phyloP scores from a whole-genome alignment of 2,888 invertebrate genomes.

The Phasia obesa region DNA sequence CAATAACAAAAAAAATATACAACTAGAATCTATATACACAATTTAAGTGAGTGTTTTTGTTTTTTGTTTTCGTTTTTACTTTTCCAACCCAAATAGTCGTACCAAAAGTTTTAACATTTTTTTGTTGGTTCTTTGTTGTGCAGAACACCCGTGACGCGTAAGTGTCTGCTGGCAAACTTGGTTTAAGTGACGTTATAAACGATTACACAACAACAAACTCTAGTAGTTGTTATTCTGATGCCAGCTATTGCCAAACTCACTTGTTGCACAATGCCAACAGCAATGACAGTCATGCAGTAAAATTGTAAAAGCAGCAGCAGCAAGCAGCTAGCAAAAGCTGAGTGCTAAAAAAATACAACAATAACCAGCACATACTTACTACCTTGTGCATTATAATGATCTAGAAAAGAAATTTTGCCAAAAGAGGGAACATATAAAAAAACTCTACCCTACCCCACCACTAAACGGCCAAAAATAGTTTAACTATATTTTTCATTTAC shows the following conservation, averaged over 20 bases:
- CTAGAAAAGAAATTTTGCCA: conserved; percentile 75
- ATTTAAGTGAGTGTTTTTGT: conserved; percentile 21
- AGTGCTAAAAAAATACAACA: conserved; percentile 26
- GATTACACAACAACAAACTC: conserved; percentile 26
- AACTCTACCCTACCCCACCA: conserved; percentile 15
- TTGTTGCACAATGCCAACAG: conserved; percentile 82
- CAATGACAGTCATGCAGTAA: conserved; percentile 56
- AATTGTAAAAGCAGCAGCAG: conserved; percentile 48
- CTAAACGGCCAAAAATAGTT: conserved; percentile 61
- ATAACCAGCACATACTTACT: background rate
- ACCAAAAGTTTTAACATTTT: conserved; percentile 56
- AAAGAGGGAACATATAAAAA: conserved; percentile 74
- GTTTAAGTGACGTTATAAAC: conserved; percentile 42
- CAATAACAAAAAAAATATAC: conserved; percentile 4
- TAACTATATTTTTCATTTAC: conserved; percentile 10
- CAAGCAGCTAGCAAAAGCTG: conserved; percentile 25
- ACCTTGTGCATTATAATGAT: conserved; percentile 31
- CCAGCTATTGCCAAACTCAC: conserved; percentile 83
- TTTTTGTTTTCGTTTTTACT: conserved; percentile 12
- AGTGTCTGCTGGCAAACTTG: conserved; percentile 58
- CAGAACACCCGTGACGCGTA: conserved; percentile 64
- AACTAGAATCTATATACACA: conserved; percentile 50
- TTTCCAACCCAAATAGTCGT: conserved; percentile 49
- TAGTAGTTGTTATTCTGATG: conserved; percentile 80
- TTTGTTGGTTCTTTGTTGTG: conserved; percentile 16